phyloP scores from a whole-genome alignment of 2,888 invertebrate genomes.

The Sussaba pulchella region DNA sequence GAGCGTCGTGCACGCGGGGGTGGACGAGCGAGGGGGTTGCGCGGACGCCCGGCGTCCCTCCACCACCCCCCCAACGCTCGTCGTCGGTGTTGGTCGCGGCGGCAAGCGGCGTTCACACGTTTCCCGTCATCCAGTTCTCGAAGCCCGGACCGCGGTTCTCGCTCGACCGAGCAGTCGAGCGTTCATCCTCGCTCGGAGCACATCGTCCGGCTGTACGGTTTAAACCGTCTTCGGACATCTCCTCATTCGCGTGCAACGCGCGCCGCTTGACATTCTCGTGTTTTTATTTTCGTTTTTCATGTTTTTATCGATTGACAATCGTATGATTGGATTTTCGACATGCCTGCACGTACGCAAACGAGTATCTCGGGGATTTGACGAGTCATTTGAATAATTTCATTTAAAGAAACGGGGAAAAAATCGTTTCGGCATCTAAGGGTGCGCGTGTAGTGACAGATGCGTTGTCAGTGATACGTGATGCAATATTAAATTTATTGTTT shows the following conservation, averaged over 20 bases:
- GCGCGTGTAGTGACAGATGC: constrained; percentile 29
- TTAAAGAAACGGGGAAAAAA: neutral
- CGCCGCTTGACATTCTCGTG: too few relatives aligned
- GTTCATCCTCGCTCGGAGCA: constrained; percentile 79
- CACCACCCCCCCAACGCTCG: constrained; percentile 26
- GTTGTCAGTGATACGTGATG: constrained; percentile 48
- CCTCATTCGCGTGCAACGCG: constrained; percentile 21
- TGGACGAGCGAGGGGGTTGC: neutral
- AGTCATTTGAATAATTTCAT: too few relatives aligned
- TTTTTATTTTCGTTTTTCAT: neutral
- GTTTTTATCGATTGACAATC: too few relatives aligned
- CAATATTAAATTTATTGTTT: constrained; percentile 42
- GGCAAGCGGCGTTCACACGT: constrained; percentile 83
- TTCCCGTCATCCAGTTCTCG: constrained; percentile 81
- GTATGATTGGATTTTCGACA: too few relatives aligned
- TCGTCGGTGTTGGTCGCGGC: constrained; percentile 70
- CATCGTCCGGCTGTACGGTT: constrained; percentile 57
- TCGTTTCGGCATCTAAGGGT: neutral
- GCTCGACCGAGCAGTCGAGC: constrained; percentile 79
- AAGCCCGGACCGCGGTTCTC: constrained; percentile 69
- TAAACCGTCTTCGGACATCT: constrained; percentile 1
- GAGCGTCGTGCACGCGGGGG: constrained; percentile 43
- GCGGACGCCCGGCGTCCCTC: constrained; percentile 27
- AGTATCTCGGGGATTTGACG: neutral
- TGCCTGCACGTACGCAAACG: neutral